Base-by-base conservation (phyloP, 2,888 invertebrate genomes). In the Miltochrista miniata region DNA sequence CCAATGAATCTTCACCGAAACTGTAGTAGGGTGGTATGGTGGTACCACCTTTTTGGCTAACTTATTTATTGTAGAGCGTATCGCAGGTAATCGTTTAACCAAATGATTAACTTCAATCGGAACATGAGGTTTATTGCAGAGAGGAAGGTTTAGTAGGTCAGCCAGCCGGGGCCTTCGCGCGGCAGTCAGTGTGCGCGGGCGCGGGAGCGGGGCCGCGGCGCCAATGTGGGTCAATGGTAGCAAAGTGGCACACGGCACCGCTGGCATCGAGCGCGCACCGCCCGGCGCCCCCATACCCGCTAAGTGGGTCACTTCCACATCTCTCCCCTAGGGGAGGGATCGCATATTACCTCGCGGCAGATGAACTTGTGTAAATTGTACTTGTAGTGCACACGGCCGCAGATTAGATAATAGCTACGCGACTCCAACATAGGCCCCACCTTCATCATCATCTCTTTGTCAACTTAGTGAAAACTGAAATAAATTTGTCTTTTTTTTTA, bases 221-320 rank as follows among this genome's bases (percentile, higher is more conserved):
- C 35, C 41, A 44, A 77, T 73, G 76, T 80, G 63, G 80, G 79
- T 80, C 80, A 79, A 79, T 79, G 79, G 79, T 77, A 84, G 78
- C 79, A 64, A 71, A 60, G 55, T 56, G 59, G 67, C 57, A 60
- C 59, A 57, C 54, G n/a, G n/a, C n/a, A n/a, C n/a, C n/a, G 48
- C 56, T 49, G 53, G 52, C 35, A 24, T 24, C 44, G 35, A 33
- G 24, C 43, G 34, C 34, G 43, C 43, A 43, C 14, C 44, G 13
- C 24, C n/a, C 24, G 45, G 29, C 38, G 11, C 30, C 10, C 12
- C 30, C 13, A 39, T 7, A 11, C 24, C 24, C 39, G 29, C 24
- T 31, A 44, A 44, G 13, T 44, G 24, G 44, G 44, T 44, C 44
- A 30, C 37, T 13, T 13, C 13, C 24, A 18, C n/a, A n/a, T n/a